Evolutionary conservation across 2,888 invertebrate genomes (phyloP), one percentile per base, ranked within the genome.

Genomic region (Timema podura): DNA sequence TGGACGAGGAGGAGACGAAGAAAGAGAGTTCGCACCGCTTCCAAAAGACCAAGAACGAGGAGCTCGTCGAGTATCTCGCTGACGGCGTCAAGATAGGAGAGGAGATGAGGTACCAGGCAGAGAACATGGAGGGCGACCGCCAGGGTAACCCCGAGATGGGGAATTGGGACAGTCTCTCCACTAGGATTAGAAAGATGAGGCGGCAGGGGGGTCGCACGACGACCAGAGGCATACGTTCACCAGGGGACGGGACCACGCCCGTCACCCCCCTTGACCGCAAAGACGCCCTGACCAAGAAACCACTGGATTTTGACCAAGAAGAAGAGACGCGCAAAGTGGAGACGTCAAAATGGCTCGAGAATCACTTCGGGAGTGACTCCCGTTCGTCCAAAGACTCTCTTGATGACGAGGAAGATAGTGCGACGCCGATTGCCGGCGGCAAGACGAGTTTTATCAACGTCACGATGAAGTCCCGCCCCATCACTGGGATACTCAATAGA

Each of bases 261-360:
- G 30, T 44, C 15, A 48, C 70, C 16, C 76, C 76, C 72, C 84
- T 85, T 73, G 91, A 90, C 75, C 87, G 93, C 70, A 93, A 92
- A 81, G 93, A 94, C 81, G 91, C 89, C 6, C 83, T 93, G 77
- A 91, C 92, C 54, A 90, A 91, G 79, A 89, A 89, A 69, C 93
- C 94, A 0, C 82, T 93, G 73, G 93, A 94, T 81, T 90, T 93
- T 77, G 93, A 93, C 79, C 89, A 92, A 77, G 94, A 95, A 79
- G 94, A 95, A 80, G 92, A 93, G 80, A 93, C 93, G 7, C 87
- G 94, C 72, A 94, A 94, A 81, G 90, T 91, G 75, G 94, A 95
- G 83, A 95, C 94, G 0, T 93, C 92, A 74, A 93, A 93, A 82
- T 95, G 95, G 95, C 84, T 95, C 68, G 94, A 94, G 78, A 91